Conservation (phyloP, 2,888 invertebrate species). For the Adelphocoris suturalis region DNA sequence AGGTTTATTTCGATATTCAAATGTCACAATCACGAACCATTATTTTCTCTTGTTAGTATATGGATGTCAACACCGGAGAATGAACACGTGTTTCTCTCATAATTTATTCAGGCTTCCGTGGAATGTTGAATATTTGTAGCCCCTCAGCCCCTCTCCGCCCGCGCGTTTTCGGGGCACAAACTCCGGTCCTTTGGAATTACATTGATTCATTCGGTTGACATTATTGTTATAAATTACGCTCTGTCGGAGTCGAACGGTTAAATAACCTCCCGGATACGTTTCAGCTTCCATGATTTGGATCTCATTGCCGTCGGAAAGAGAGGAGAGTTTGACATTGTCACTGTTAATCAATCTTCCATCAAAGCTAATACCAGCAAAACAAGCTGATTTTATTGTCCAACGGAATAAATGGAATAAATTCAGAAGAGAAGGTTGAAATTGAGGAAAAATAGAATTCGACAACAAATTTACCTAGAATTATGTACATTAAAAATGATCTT, state of each 20-base stretch:
- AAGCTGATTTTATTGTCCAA: no score
- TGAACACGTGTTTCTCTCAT: slow-evolving; percentile 50
- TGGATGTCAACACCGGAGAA: slow-evolving; percentile 47
- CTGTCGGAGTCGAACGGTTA: background rate
- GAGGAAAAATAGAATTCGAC: no score
- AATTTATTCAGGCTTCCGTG: slow-evolving; percentile 55
- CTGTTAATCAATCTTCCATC: slow-evolving; percentile 4
- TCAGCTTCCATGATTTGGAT: slow-evolving; percentile 6
- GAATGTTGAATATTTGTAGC: slow-evolving; percentile 62
- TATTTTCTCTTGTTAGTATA: slow-evolving; percentile 60
- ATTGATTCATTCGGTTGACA: slow-evolving; percentile 47
- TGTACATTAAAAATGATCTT: no score
- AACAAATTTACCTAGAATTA: no score
- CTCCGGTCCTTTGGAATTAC: slow-evolving; percentile 44
- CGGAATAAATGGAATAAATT: no score
- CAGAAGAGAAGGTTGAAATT: no score
- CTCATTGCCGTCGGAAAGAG: background rate
- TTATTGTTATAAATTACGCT: slow-evolving; percentile 48
- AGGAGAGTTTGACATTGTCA: background rate
- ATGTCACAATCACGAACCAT: slow-evolving; percentile 58
- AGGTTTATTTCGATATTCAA: slow-evolving; percentile 65
- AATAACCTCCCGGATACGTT: slow-evolving; percentile 12
- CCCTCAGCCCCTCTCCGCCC: background rate
- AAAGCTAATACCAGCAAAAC: no score
- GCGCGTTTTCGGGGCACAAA: slow-evolving; percentile 6